Evolutionary conservation across 2,888 invertebrate species (phyloP), one percentile per base, ranked within the genome.

Genomic region (Ellobium chinense): DNA sequence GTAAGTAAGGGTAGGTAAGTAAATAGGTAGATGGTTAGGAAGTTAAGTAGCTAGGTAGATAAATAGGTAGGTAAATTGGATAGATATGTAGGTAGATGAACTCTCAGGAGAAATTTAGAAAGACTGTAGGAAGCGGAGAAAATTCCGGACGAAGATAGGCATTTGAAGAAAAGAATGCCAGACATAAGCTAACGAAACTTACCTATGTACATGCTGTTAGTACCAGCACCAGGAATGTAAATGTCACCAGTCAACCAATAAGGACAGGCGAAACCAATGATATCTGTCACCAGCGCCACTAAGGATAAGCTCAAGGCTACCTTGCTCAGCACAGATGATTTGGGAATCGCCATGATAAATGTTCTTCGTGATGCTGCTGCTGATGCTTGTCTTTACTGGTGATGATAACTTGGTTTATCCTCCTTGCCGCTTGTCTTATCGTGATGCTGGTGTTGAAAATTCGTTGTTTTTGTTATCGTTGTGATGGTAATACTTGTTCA

Each of bases 241-340:
- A 65, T 65, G 4, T 12, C 37, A 14, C 37, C 68, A 2, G 39
- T 37, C 37, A 68, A n/a, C 68, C 68, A 68, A 24, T 68, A 68
- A 7, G 68, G 36, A 24, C 68, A n/a, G n/a, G 37, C 12, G 37
- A 68, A n/a, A 21, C 68, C 68, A 9, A 36, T 21, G 24, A 34
- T 68, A 37, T 68, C 12, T 3, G 14, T 4, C n/a, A 68, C 7
- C 12, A 68, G 2, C n/a, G 37, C 68, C 21, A 68, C n/a, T 7
- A 37, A 18, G 9, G 68, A 7, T 24, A 68, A 24, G 24, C 37
- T 37, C n/a, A 68, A 37, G n/a, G 31, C 34, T 9, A 37, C 37
- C n/a, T 68, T 68, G 27, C 29, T 31, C 65, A 65, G 31, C 3
- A 21, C 7, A 29, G 18, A 39, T 27, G 46, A 46, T 46, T 18